Conservation (phyloP, 2,113 vertebrate species). For the Macaca fascicularis region T2T-MFA8v1.1 NC_088375.1:124473501-124474000, state of each 20-base stretch:
- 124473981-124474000: background rate
- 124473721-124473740: background rate
- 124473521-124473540: background rate
- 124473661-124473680: background rate
- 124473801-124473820: background rate
- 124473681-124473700: background rate
- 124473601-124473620: background rate
- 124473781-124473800: background rate
- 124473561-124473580: background rate
- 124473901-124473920: background rate
- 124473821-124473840: background rate
- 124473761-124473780: rapidly evolving
- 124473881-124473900: background rate
- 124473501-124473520: background rate
- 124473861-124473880: background rate
- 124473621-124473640: background rate
- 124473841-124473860: rapidly evolving
- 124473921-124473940: background rate
- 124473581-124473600: background rate
- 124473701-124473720: background rate
- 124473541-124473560: background rate
- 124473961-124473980: background rate
- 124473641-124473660: background rate
- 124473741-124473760: background rate
- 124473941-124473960: background rate